A percentile compares a stretch with the other conserved stretches of the same genome.
Evolutionary conservation across 2,797 vertebrate species (phyloP).

Genomic region (Valencia hispanica): DNA sequence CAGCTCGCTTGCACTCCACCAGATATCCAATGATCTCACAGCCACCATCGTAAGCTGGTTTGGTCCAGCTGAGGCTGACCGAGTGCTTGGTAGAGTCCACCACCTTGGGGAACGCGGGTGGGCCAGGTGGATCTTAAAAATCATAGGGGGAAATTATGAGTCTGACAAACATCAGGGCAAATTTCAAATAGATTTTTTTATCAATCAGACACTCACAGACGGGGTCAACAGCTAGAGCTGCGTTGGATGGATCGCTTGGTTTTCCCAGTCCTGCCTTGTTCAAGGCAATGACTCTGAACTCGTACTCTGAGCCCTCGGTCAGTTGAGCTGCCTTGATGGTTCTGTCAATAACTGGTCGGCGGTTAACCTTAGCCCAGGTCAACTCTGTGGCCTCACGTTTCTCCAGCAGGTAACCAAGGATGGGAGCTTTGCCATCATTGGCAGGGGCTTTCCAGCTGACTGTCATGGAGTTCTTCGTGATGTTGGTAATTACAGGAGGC

Average conservation of each 20-base stretch:
- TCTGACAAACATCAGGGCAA: background rate
- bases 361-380: conserved; percentile 95
- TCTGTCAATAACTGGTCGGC: conserved; percentile 93
- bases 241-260: conserved; percentile 92
- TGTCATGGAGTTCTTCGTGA: conserved; percentile 96
- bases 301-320: conserved; percentile 94
- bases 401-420: conserved; percentile 96
- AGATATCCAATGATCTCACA: conserved; percentile 97
- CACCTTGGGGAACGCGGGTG: conserved; percentile 96
- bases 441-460: conserved; percentile 98
- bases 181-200: background rate
- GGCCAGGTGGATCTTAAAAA: conserved; percentile 93
- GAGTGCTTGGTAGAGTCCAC: conserved; percentile 92
- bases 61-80: conserved; percentile 94
- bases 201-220: conserved; percentile 86
- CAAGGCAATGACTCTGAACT: conserved; percentile 94
- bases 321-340: conserved; percentile 93
- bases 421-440: conserved; percentile 90
- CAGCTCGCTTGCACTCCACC: conserved; percentile 91
- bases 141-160: background rate
- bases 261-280: conserved; percentile 98
- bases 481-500: conserved; percentile 93
- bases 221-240: conserved; percentile 90
- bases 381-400: conserved; percentile 94
- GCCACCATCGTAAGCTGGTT: conserved; percentile 96